Conservation (phyloP, 2,113 vertebrate genomes). For the Anoura caudifer region DNA sequence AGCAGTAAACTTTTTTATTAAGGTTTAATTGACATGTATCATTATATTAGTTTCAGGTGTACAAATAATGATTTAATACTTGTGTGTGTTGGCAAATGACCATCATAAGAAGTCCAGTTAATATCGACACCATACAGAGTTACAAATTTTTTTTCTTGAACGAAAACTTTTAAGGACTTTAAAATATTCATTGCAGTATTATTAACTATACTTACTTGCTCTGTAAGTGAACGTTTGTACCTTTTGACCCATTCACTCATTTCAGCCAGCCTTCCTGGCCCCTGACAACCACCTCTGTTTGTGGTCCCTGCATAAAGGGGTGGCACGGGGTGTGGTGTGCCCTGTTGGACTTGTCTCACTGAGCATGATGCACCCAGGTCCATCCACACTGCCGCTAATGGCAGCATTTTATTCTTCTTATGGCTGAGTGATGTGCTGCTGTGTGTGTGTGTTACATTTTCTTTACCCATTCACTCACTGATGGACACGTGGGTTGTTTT, state of each 20-base stretch:
- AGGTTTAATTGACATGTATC: background rate
- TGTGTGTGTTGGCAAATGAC: background rate
- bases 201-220: background rate
- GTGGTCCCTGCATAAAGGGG: background rate
- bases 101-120: background rate
- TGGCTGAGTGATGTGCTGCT: background rate
- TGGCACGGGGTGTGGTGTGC: background rate
- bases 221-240: background rate
- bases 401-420: background rate
- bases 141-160: background rate
- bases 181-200: background rate
- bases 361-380: background rate
- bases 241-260: background rate
- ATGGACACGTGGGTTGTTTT: background rate
- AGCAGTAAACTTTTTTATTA: background rate
- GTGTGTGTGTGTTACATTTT: background rate
- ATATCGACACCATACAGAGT: background rate
- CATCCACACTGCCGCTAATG: background rate
- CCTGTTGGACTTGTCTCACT: background rate
- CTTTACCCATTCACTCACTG: background rate
- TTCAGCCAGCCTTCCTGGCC: background rate
- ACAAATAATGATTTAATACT: background rate
- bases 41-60: background rate
- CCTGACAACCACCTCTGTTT: background rate
- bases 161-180: background rate